Evolutionary conservation across 2,888 invertebrate genomes (phyloP).

Genomic region (Listrodromus nycthemerus): DNA sequence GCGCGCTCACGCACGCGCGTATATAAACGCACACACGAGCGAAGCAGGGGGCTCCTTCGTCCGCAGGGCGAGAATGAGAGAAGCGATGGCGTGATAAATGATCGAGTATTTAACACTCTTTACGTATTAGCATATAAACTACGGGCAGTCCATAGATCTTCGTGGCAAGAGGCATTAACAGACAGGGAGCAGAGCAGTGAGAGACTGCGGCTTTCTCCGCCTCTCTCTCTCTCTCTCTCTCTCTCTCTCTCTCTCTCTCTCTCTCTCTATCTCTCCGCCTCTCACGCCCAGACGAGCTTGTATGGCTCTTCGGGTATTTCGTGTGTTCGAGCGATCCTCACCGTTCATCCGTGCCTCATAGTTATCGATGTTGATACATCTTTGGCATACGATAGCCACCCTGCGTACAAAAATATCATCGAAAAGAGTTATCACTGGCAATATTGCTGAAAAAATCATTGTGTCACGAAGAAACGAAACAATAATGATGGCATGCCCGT

Average conservation of each 20-base stretch:
- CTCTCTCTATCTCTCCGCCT: constrained; percentile 39
- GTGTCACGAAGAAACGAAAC: neutral
- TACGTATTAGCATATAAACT: constrained; percentile 85
- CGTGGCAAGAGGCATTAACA: constrained; percentile 83
- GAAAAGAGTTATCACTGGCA: no score
- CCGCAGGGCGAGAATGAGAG: constrained; percentile 74
- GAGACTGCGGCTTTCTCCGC: constrained; percentile 57
- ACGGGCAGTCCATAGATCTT: constrained; percentile 84
- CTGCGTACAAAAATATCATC: no score
- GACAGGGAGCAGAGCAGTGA: constrained; percentile 78
- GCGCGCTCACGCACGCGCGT: constrained; percentile 21
- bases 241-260: constrained; percentile 64
- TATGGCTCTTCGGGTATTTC: constrained; percentile 74
- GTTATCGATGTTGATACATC: neutral
- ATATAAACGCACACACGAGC: constrained; percentile 21
- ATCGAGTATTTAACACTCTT: constrained; percentile 85
- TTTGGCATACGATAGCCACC: neutral
- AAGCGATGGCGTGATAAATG: constrained; percentile 84
- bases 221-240: constrained; percentile 64
- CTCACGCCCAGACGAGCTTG: constrained; percentile 32
- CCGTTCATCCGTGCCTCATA: constrained; percentile 37
- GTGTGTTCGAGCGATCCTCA: constrained; percentile 62
- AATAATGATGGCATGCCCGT: neutral
- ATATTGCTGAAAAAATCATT: neutral
- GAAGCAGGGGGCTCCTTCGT: constrained; percentile 52